Conservation (phyloP, 2,113 vertebrate species). For the Struthio camelus region DNA sequence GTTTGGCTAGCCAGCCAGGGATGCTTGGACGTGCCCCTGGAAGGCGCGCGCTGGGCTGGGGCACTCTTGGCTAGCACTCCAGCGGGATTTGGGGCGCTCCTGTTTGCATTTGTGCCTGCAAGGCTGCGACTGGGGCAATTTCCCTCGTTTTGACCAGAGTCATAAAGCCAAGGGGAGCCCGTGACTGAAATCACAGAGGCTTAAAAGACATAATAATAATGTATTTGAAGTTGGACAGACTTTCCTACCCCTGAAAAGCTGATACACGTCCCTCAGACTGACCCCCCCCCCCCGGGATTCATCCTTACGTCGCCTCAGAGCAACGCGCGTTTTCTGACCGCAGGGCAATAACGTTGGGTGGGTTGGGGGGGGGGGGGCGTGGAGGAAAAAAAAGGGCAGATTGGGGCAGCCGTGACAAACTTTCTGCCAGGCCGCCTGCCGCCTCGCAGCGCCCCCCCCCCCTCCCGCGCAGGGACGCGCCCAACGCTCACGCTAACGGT, state of each 20-base stretch:
- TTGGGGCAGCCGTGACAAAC: too few species aligned
- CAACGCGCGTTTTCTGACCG: too few species aligned
- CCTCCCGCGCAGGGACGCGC: too few species aligned
- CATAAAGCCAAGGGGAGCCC: neutral
- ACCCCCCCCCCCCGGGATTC: too few species aligned
- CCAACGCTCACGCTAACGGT: too few species aligned
- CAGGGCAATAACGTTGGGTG: too few species aligned
- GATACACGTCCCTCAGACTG: rapidly evolving
- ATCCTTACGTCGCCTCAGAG: too few species aligned
- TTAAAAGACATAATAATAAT: neutral
- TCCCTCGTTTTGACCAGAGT: neutral
- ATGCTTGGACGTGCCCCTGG: neutral
- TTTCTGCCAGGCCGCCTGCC: too few species aligned
- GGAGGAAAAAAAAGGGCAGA: too few species aligned
- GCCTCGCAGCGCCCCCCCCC: too few species aligned
- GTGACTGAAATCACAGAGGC: neutral
- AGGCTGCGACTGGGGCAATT: neutral
- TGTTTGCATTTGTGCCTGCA: too few species aligned
- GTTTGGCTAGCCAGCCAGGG: neutral
- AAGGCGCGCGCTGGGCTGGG: rapidly evolving
- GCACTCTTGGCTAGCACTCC: neutral
- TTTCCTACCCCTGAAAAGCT: neutral
- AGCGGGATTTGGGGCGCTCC: neutral
- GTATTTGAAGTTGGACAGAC: neutral
- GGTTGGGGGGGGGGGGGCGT: too few species aligned